These are phyloP conservation scores for Coryphaenoides rupestris DNA, from an alignment of 2,113 vertebrate genomes.

Conservation along the genomic window DNA sequence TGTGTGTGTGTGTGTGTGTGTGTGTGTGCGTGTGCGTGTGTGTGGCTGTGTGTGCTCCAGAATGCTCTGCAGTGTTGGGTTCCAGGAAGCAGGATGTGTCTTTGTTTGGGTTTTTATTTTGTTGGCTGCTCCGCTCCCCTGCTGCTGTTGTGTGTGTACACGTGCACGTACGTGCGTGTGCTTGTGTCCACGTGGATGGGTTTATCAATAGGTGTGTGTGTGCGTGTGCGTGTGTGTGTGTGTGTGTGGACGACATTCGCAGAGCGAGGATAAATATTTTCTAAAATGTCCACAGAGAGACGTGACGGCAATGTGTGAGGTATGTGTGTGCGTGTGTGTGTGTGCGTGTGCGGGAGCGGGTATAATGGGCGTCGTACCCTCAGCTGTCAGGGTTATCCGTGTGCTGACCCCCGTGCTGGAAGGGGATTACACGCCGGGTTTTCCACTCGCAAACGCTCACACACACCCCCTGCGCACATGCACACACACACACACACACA, in stretches of 20 bases:
- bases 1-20: not conserved
- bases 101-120: slow-evolving; percentile 69
- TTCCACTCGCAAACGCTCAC: slow-evolving; percentile 3
- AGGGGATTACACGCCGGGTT: slow-evolving; percentile 23
- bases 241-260: slow-evolving; percentile 12
- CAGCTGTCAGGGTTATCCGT: slow-evolving; percentile 21
- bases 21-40: slow-evolving; percentile 10
- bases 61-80: slow-evolving; percentile 61
- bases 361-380: slow-evolving; percentile 33
- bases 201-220: not conserved
- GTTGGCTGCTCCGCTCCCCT: slow-evolving; percentile 45
- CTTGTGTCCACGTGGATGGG: slow-evolving; percentile 5
- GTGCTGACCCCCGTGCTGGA: slow-evolving; percentile 41
- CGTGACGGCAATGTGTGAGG: not conserved
- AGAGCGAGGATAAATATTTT: no score
- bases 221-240: not conserved
- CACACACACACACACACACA: slow-evolving; percentile 8
- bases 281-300: no score
- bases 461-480: not conserved
- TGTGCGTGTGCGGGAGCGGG: not conserved
- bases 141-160: slow-evolving; percentile 36
- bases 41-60: slow-evolving; percentile 28
- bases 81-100: slow-evolving; percentile 72
- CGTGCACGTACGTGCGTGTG: not conserved
- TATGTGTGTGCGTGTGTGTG: slow-evolving; percentile 3